Evolutionary conservation across 2,888 invertebrate species (phyloP).

Genomic region (Stenchaetothrips biformis): DNA sequence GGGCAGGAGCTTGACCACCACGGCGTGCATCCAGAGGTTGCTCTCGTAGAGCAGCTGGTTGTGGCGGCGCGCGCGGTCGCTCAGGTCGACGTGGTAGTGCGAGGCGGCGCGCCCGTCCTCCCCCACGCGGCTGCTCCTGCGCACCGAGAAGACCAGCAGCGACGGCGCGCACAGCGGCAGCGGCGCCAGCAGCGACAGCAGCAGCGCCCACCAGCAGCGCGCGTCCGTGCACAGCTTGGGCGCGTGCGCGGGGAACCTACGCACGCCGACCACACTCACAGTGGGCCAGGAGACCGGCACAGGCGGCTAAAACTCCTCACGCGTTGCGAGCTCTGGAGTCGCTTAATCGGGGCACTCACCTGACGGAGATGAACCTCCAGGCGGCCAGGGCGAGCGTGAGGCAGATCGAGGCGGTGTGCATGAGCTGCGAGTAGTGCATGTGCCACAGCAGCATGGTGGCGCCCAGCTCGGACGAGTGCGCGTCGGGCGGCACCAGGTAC

Average conservation of each 20-base stretch:
- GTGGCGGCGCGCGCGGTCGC: conserved; percentile 46
- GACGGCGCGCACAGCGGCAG: conserved; percentile 79
- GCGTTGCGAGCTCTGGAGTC: too few species aligned
- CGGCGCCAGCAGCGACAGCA: conserved; percentile 69
- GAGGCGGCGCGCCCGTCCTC: conserved; percentile 55
- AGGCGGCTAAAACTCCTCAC: too few species aligned
- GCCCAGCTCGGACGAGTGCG: conserved; percentile 65
- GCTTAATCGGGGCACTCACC: too few species aligned
- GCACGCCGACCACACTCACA: conserved; percentile 32
- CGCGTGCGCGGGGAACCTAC: conserved; percentile 72
- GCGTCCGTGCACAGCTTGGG: conserved; percentile 69
- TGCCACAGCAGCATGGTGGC: conserved; percentile 72
- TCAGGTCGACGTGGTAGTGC: conserved; percentile 54
- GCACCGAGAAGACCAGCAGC: conserved; percentile 64
- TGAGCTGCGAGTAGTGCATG: conserved; percentile 72
- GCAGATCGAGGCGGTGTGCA: conserved; percentile 80
- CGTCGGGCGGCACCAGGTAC: conserved; percentile 58
- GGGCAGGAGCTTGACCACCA: conserved; percentile 73
- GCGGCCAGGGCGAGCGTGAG: conserved; percentile 74
- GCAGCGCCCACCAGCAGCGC: conserved; percentile 70
- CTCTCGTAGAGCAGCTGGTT: conserved; percentile 48
- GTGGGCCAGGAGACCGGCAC: too few species aligned
- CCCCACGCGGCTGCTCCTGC: conserved; percentile 49
- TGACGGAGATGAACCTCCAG: conserved; percentile 81
- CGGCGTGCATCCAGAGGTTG: conserved; percentile 73